Evolutionary conservation across 1,140 invertebrate genomes (phyloP).

Genomic region (Temnothorax longispinosus): DNA sequence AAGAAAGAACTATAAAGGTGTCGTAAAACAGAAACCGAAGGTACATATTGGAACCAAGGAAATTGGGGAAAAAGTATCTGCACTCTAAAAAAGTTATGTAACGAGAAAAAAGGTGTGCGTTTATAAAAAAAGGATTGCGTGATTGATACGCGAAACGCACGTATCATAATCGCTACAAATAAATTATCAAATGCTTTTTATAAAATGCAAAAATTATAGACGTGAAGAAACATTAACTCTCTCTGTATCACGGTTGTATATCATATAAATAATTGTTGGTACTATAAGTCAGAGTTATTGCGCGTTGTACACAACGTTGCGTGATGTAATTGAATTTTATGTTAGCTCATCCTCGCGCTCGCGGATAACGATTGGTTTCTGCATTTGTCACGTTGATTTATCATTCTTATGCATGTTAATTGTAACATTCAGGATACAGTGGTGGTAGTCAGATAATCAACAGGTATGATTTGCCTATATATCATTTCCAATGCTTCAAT

Average conservation of each 20-base stretch:
- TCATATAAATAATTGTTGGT: background rate
- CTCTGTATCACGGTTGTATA: background rate
- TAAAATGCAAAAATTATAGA: constrained; percentile 6
- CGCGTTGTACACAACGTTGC: background rate
- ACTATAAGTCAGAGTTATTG: background rate
- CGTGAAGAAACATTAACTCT: background rate
- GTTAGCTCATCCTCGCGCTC: background rate
- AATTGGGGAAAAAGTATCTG: background rate
- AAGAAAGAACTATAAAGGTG: background rate
- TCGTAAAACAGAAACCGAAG: background rate
- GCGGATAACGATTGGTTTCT: background rate
- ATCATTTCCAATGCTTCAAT: constrained; percentile 20
- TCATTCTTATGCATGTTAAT: background rate
- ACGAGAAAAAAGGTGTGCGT: background rate
- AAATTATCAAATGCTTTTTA: constrained; percentile 23
- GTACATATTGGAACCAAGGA: background rate
- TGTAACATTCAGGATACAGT: background rate
- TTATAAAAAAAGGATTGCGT: constrained; percentile 4
- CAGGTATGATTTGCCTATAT: background rate
- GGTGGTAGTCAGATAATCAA: background rate
- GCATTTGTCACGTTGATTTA: constrained; percentile 18
- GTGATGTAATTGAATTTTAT: constrained; percentile 15
- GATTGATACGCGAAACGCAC: background rate
- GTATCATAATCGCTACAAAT: background rate
- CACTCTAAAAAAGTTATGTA: background rate